Percentiles rank a stretch among this genome's conserved stretches.
phyloP scores from a whole-genome alignment of 1,140 invertebrate genomes.

The Drosophila watanabei region DNA sequence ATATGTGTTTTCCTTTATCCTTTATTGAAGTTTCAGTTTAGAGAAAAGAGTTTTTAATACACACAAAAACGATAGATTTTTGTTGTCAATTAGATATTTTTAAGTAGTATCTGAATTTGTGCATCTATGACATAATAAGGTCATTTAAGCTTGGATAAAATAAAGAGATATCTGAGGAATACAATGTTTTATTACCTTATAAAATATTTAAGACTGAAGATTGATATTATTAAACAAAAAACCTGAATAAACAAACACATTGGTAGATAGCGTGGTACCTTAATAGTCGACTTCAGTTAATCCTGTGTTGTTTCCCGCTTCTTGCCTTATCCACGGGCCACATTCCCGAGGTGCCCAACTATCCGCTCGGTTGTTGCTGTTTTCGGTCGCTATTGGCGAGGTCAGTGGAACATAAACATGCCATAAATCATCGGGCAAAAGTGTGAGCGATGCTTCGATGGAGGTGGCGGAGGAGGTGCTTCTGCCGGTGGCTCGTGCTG shows the following conservation, averaged over 20 bases:
- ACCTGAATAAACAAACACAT: not conserved
- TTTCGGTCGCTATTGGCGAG: slow-evolving; percentile 60
- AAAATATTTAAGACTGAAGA: not conserved
- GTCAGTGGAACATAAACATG: slow-evolving; percentile 81
- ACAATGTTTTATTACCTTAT: not conserved
- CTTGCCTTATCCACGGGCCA: slow-evolving; percentile 35
- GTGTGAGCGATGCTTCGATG: slow-evolving; percentile 42
- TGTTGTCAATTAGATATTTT: not conserved
- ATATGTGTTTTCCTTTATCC: not conserved
- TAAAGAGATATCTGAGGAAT: not conserved
- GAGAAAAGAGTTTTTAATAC: not conserved
- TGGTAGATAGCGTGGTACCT: not conserved
- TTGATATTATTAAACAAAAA: not conserved
- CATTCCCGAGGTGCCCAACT: slow-evolving; percentile 41
- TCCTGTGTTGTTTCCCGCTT: not conserved
- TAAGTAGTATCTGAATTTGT: not conserved
- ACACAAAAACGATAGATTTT: not conserved
- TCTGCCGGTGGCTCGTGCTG: slow-evolving; percentile 54
- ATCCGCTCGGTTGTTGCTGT: slow-evolving; percentile 35
- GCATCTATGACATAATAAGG: too few species aligned
- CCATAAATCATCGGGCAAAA: slow-evolving; percentile 69
- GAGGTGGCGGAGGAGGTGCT: slow-evolving; percentile 36
- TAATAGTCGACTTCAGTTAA: not conserved
- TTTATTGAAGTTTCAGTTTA: not conserved
- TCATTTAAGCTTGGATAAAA: not conserved